A percentile compares a stretch with the other conserved stretches of the same genome.
Evolutionary conservation across 2,797 vertebrate genomes (phyloP).

Genomic region (Aplochiton taeniatus): DNA sequence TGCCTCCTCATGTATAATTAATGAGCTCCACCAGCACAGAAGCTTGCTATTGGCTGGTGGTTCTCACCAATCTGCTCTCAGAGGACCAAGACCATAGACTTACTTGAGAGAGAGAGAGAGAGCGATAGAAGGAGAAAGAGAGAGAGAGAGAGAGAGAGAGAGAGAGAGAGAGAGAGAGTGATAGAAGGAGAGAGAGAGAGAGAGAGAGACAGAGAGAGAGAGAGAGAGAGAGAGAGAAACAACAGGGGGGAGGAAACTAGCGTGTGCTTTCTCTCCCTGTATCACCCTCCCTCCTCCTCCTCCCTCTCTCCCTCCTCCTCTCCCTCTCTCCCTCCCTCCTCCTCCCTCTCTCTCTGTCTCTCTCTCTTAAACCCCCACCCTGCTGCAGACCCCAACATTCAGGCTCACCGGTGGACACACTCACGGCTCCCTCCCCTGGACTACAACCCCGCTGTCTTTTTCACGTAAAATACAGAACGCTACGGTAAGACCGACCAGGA

Average conservation of each 20-base stretch:
- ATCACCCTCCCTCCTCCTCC: slow-evolving; percentile 37
- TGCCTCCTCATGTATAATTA: slow-evolving; percentile 20
- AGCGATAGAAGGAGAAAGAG: too few relatives aligned
- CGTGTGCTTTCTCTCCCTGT: slow-evolving; percentile 16
- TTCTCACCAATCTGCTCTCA: slow-evolving; percentile 38
- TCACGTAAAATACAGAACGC: slow-evolving; percentile 56
- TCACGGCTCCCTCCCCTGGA: slow-evolving; percentile 47
- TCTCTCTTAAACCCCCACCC: slow-evolving; percentile 72
- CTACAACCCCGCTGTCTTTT: slow-evolving; percentile 32
- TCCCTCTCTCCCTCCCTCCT: slow-evolving; percentile 16
- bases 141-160: too few relatives aligned
- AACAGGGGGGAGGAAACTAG: neutral
- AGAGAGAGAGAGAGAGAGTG: too few relatives aligned
- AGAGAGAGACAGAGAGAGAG: too few relatives aligned
- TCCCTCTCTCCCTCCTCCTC: slow-evolving; percentile 22
- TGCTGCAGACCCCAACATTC: slow-evolving; percentile 58
- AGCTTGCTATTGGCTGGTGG: slow-evolving; percentile 36
- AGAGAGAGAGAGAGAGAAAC: too few relatives aligned
- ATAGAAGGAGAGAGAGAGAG: neutral
- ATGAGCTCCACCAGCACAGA: slow-evolving; percentile 34
- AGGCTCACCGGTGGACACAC: slow-evolving; percentile 66
- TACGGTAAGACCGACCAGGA: slow-evolving; percentile 64
- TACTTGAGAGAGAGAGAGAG: neutral
- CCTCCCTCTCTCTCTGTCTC: slow-evolving; percentile 26
- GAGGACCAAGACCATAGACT: slow-evolving; percentile 62